phyloP scores from a whole-genome alignment of 2,113 vertebrate species.

The Chaenogobius annularis region DNA sequence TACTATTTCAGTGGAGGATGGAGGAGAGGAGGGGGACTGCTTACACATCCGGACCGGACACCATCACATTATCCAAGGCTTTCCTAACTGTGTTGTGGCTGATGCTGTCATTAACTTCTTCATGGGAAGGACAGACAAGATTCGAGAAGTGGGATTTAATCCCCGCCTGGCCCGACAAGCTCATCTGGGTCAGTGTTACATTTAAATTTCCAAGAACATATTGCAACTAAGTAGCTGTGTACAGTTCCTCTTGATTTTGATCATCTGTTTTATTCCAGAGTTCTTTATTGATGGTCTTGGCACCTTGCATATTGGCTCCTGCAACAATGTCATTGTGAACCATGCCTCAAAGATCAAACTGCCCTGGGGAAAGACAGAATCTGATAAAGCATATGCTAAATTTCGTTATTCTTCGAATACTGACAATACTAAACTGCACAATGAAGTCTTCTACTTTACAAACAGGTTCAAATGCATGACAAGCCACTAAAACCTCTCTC shows the following conservation, averaged over 20 bases:
- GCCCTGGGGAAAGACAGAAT: conserved; percentile 79
- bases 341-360: conserved; percentile 89
- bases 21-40: conserved; percentile 84
- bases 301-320: conserved; percentile 86
- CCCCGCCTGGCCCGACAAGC: conserved; percentile 79
- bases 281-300: conserved; percentile 91
- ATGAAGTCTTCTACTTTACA: conserved; percentile 83
- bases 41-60: conserved; percentile 78
- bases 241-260: background rate
- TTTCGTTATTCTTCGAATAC: conserved; percentile 77
- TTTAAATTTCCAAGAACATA: background rate
- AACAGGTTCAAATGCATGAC: conserved; percentile 88
- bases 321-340: conserved; percentile 82
- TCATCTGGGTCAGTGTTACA: conserved; percentile 82
- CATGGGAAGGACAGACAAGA: conserved; percentile 84
- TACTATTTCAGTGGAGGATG: conserved; percentile 80
- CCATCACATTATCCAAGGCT: conserved; percentile 83
- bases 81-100: conserved; percentile 86
- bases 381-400: conserved; percentile 77
- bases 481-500: conserved; percentile 62
- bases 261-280: conserved; percentile 68
- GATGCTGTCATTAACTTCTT: conserved; percentile 94
- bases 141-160: conserved; percentile 86
- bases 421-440: conserved; percentile 24
- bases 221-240: background rate